Percentiles rank a stretch among this genome's conserved stretches.
phyloP scores from a whole-genome alignment of 1,140 invertebrate genomes.

The Cydia splendana region DNA sequence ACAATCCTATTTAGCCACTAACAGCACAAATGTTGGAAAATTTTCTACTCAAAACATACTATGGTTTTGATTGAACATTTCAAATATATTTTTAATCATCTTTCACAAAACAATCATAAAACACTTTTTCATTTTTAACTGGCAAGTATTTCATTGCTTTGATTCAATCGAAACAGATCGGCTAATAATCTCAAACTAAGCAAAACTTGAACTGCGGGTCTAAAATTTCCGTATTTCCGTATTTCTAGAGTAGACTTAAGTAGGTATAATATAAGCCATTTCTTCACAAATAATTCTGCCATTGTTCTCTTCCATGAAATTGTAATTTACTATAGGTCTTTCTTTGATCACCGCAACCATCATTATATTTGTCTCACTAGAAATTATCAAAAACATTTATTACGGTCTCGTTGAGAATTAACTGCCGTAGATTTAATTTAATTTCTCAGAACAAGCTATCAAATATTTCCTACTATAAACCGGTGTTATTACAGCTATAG shows the following conservation, averaged over 20 bases:
- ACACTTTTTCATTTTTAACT: not conserved
- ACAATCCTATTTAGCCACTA: conserved; percentile 6
- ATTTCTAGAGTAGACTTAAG: no score
- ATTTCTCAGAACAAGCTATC: conserved; percentile 72
- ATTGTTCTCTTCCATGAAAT: conserved; percentile 64
- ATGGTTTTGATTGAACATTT: not conserved
- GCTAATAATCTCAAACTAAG: not conserved
- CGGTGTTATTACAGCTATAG: conserved; percentile 56
- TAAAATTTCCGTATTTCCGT: no score
- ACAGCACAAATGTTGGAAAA: conserved; percentile 1
- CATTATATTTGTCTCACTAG: conserved; percentile 69
- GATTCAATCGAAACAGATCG: not conserved
- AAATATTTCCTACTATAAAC: conserved; percentile 76
- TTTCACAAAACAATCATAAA: not conserved
- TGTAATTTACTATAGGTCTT: conserved; percentile 62
- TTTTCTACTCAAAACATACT: not conserved
- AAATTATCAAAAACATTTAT: conserved; percentile 74
- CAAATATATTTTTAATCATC: not conserved
- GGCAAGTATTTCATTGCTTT: not conserved
- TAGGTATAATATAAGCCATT: conserved; percentile 23
- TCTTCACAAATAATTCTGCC: conserved; percentile 51
- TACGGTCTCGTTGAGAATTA: conserved; percentile 69
- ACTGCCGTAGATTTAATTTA: conserved; percentile 69
- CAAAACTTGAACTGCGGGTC: no score
- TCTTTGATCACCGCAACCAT: conserved; percentile 67